Conservation (phyloP, 2,113 vertebrate species). For the Melanocharis versteri region DNA sequence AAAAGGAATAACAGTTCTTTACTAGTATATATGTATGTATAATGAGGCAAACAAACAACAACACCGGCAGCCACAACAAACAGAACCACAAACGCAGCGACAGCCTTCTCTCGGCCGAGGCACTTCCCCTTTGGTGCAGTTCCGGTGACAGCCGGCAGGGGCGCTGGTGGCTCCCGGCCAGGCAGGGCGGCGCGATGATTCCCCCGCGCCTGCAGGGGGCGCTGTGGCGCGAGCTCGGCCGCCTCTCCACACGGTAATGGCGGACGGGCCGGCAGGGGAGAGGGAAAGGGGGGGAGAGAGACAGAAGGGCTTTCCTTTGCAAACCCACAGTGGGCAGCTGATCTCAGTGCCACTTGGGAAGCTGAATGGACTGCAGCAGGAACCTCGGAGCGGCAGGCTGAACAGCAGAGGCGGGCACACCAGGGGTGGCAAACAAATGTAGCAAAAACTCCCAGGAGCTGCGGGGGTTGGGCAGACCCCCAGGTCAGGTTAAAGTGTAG, state of each 20-base stretch:
- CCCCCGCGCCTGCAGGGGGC: no score
- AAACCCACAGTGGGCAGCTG: no score
- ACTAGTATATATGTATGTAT: background rate
- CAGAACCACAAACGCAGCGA: background rate
- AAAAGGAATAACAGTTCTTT: background rate
- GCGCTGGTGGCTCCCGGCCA: no score
- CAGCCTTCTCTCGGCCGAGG: no score
- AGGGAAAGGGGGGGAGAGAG: no score
- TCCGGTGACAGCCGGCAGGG: no score
- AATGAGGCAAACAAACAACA: background rate
- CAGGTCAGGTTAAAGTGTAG: fast-evolving
- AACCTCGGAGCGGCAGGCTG: background rate
- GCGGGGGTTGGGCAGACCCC: fast-evolving
- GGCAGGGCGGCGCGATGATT: no score
- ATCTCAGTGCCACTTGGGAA: background rate
- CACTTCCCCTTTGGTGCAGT: no score
- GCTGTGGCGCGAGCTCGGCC: no score
- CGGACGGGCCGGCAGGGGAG: no score
- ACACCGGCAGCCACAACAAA: background rate
- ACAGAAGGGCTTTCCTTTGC: background rate
- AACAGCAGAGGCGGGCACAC: background rate
- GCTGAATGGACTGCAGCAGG: background rate
- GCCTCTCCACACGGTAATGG: background rate
- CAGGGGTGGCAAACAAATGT: background rate
- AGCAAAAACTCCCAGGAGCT: background rate